A percentile compares a stretch with the other conserved stretches of the same genome.
phyloP scores from a whole-genome alignment of 64 coral and sea anemone species.

The Dendrophyllia cribrosa region DNA sequence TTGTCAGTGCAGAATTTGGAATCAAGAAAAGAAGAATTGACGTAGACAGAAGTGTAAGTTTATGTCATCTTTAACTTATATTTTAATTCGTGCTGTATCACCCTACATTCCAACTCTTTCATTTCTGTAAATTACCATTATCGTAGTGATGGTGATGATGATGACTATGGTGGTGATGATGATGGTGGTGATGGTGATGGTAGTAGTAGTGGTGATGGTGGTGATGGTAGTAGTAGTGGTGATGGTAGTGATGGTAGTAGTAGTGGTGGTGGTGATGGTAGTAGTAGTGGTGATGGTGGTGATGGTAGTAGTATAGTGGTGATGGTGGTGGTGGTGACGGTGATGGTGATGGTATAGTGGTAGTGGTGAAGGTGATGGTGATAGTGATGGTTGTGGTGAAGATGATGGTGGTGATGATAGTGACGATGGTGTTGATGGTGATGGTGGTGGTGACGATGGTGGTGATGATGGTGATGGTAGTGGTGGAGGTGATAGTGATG shows the following conservation, averaged over 20 bases:
- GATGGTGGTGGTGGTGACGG: not conserved
- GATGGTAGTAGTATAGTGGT: too few species aligned
- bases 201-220: too few species aligned
- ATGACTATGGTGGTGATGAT: not conserved
- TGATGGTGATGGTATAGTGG: not conserved
- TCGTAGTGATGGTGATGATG: not conserved
- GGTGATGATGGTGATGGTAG: not conserved
- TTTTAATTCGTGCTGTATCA: too few species aligned
- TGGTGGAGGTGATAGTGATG: not conserved
- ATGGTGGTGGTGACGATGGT: not conserved
- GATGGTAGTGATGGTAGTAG: too few species aligned
- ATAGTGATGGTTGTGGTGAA: not conserved
- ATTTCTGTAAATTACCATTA: not conserved
- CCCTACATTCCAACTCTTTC: too few species aligned
- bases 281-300: too few species aligned
- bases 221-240: too few species aligned
- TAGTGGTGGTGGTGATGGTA: too few species aligned
- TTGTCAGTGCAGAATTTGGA: constrained; percentile 80
- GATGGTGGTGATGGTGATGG: not conserved
- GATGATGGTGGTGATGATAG: not conserved
- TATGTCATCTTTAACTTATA: too few species aligned
- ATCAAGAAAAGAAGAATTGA: constrained; percentile 79
- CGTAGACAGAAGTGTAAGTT: constrained; percentile 37
- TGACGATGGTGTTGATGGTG: not conserved
- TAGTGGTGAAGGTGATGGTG: not conserved